Conservation (phyloP, 2,113 vertebrate species). For the Lophura nycthemera region DNA sequence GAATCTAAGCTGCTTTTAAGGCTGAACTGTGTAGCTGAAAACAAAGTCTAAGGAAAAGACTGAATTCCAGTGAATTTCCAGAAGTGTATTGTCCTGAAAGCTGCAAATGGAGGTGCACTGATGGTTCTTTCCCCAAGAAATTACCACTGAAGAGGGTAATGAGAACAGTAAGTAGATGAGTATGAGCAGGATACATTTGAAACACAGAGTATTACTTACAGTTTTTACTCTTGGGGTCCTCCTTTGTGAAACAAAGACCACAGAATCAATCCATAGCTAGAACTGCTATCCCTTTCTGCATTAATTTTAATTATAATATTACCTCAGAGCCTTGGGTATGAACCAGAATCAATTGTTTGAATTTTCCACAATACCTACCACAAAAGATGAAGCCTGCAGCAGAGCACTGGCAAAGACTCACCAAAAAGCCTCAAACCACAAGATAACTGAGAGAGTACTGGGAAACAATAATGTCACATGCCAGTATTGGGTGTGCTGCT, state of each 20-base stretch:
- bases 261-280: neutral
- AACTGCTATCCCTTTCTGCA: neutral
- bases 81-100: neutral
- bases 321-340: neutral
- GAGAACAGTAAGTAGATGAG: neutral
- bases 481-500: neutral
- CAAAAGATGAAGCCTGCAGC: neutral
- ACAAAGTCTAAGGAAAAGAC: neutral
- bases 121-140: neutral
- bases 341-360: constrained; percentile 21
- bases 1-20: neutral
- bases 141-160: neutral
- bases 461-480: neutral
- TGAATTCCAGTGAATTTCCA: neutral
- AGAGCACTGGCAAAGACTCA: neutral
- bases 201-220: neutral
- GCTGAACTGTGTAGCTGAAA: neutral
- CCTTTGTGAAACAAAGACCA: neutral
- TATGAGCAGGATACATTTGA: neutral
- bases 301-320: constrained; percentile 14
- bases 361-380: neutral
- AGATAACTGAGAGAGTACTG: neutral
- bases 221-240: neutral
- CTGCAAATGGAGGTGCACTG: neutral
- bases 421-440: neutral